Percentiles rank a stretch among this genome's conserved stretches.
Evolutionary conservation across 2,113 vertebrate species (phyloP).

Genomic region (Danio rerio): DNA sequence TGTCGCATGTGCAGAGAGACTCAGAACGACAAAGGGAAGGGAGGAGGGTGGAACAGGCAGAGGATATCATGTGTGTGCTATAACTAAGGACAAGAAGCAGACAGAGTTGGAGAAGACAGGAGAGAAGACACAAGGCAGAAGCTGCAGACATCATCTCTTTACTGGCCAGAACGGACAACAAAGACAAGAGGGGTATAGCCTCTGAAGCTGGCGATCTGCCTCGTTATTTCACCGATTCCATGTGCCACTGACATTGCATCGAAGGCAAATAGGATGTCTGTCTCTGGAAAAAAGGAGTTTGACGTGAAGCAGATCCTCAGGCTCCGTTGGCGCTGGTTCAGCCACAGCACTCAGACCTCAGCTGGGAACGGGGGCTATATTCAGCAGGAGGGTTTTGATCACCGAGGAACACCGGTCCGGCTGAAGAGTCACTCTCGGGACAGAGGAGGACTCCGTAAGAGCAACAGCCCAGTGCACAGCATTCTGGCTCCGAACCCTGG

Average conservation of each 20-base stretch:
- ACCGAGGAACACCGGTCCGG: slow-evolving; percentile 85
- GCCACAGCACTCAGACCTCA: slow-evolving; percentile 90
- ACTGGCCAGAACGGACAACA: slow-evolving; percentile 58
- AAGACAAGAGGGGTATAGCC: slow-evolving; percentile 63
- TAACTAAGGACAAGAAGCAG: slow-evolving; percentile 76
- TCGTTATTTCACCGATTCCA: slow-evolving; percentile 67
- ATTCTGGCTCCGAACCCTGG: slow-evolving; percentile 84
- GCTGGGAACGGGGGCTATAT: slow-evolving; percentile 85
- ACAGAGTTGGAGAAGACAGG: slow-evolving; percentile 72
- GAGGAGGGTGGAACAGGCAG: slow-evolving; percentile 69
- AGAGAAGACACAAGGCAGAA: slow-evolving; percentile 73
- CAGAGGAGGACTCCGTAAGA: slow-evolving; percentile 85
- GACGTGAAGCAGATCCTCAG: slow-evolving; percentile 97
- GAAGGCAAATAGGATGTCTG: slow-evolving; percentile 83
- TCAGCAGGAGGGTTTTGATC: slow-evolving; percentile 93
- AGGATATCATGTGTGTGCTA: slow-evolving; percentile 79
- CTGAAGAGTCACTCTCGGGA: slow-evolving; percentile 92
- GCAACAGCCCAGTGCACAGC: slow-evolving; percentile 86
- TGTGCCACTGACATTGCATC: slow-evolving; percentile 66
- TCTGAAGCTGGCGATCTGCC: slow-evolving; percentile 66
- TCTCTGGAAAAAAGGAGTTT: slow-evolving; percentile 96
- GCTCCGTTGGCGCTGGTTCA: slow-evolving; percentile 97
- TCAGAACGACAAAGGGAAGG: slow-evolving; percentile 56
- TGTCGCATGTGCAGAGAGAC: slow-evolving; percentile 52
- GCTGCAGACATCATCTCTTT: slow-evolving; percentile 73